Conservation (phyloP, 1,140 invertebrate species). For the Zaprionus camerounensis region DNA sequence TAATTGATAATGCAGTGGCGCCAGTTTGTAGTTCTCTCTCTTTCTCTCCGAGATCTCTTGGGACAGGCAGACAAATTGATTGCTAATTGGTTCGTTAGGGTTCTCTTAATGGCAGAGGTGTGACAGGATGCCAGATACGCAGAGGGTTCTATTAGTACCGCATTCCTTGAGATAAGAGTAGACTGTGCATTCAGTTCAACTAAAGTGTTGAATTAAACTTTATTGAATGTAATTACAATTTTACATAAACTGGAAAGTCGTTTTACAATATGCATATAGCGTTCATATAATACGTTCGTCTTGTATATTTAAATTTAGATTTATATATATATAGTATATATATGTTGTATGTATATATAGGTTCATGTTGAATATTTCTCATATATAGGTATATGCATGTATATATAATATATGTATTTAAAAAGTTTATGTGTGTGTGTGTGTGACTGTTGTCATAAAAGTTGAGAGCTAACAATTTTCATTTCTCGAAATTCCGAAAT, state of each 20-base stretch:
- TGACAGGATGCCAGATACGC: constrained; percentile 27
- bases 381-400: constrained; percentile 29
- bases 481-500: constrained; percentile 18
- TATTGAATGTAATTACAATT: constrained; percentile 83
- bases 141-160: neutral
- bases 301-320: constrained; percentile 35
- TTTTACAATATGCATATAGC: constrained; percentile 73
- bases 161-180: constrained; percentile 1
- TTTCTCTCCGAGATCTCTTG: neutral
- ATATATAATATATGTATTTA: constrained; percentile 51
- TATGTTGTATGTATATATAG: constrained; percentile 38
- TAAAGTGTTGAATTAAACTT: constrained; percentile 83
- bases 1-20: constrained; percentile 72
- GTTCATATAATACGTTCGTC: constrained; percentile 53
- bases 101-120: constrained; percentile 36
- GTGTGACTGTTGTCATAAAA: constrained; percentile 45
- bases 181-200: constrained; percentile 33
- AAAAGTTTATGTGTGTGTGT: constrained; percentile 41
- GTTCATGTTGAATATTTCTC: constrained; percentile 37
- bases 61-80: constrained; percentile 68
- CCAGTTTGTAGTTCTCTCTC: constrained; percentile 39
- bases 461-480: constrained; percentile 68
- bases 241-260: constrained; percentile 82
- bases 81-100: constrained; percentile 63
- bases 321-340: constrained; percentile 39